These are phyloP conservation scores for Rhinoraja longicauda DNA, from an alignment of 2,797 vertebrate genomes.

Conservation along the genomic window DNA sequence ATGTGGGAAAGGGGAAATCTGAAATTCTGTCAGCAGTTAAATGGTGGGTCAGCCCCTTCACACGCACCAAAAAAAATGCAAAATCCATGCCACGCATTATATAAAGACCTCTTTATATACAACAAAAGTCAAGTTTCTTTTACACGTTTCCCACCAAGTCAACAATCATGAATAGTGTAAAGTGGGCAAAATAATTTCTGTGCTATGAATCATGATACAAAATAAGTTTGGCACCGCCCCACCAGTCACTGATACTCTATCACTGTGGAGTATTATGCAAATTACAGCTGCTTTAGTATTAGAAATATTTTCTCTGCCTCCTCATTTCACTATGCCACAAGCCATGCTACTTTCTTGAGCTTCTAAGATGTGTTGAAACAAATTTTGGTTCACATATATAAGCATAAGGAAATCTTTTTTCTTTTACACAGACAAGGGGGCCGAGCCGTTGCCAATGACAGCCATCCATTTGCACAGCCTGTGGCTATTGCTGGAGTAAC, in stretches of 20 bases:
- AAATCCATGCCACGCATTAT: no score
- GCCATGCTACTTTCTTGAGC: neutral
- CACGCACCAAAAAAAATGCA: no score
- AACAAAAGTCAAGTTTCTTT: neutral
- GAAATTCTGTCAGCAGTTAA: no score
- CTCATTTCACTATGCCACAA: neutral
- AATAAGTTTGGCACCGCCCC: neutral
- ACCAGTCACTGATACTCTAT: neutral
- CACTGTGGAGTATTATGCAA: slow-evolving; percentile 24
- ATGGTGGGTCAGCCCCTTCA: no score
- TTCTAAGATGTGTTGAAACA: neutral
- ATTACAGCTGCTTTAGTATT: neutral
- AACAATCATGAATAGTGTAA: neutral
- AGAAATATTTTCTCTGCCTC: neutral
- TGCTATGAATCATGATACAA: neutral
- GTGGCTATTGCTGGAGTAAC: no score
- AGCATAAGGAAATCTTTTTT: neutral
- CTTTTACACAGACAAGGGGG: neutral
- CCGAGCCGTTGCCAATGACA: neutral
- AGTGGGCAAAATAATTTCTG: neutral
- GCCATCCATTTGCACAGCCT: neutral
- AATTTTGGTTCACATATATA: neutral
- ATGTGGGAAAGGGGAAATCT: no score
- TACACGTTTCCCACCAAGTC: neutral
- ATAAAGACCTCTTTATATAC: neutral